Evolutionary conservation across 2,797 vertebrate species (phyloP).

Genomic region (Premnoplex brunnescens): DNA sequence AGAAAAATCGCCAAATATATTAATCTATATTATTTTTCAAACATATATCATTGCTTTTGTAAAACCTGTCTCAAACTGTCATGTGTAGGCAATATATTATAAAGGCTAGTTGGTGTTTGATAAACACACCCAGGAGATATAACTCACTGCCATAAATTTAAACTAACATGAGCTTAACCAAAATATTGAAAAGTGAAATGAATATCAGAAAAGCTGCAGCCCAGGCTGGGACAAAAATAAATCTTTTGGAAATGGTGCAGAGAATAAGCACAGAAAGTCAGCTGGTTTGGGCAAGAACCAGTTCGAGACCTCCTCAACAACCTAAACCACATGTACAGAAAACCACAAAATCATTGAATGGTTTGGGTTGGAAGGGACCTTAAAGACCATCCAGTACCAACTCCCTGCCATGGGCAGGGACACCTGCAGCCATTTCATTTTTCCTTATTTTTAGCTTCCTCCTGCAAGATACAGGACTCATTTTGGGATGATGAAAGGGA

Average conservation of each 20-base stretch:
- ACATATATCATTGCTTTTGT: background rate
- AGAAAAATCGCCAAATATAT: background rate
- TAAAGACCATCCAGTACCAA: background rate
- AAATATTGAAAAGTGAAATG: background rate
- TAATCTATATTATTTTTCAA: background rate
- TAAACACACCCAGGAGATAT: background rate
- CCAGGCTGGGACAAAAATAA: background rate
- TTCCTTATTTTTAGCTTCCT: background rate
- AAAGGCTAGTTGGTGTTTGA: too few species aligned
- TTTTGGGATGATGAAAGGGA: background rate
- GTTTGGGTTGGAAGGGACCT: background rate
- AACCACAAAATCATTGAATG: background rate
- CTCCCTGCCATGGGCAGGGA: background rate
- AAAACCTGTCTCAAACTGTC: background rate
- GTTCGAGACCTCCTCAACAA: background rate
- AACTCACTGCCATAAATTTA: background rate
- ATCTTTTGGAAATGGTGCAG: background rate
- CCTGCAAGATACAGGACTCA: background rate
- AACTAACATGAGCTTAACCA: background rate
- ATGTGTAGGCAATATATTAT: background rate
- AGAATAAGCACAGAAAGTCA: background rate
- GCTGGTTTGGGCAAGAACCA: background rate
- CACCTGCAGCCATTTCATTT: fast-evolving
- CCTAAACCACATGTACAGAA: background rate
- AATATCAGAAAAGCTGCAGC: background rate